A percentile compares a stretch with the other conserved stretches of the same genome.
Conservation (phyloP, 2,113 vertebrate genomes). For the Madoqua kirkii region DNA sequence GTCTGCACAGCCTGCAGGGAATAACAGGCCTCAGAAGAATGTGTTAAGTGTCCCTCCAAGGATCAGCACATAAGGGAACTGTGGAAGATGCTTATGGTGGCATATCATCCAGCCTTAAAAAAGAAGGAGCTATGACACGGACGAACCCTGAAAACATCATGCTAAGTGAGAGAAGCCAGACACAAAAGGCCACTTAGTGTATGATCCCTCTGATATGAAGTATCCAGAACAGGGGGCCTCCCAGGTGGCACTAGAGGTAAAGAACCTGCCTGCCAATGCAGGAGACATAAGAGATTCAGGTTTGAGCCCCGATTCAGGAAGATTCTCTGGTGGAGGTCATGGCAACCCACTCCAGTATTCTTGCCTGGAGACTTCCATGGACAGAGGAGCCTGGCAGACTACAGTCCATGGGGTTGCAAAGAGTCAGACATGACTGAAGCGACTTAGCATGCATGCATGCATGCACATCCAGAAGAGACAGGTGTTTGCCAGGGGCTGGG, state of each 20-base stretch:
- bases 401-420: background rate
- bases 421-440: background rate
- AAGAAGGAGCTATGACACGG: rapidly evolving
- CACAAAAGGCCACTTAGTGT: rapidly evolving
- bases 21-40: background rate
- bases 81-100: rapidly evolving
- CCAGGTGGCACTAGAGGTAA: background rate
- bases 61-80: background rate
- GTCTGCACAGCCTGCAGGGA: background rate
- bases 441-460: rapidly evolving
- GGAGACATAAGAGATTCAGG: background rate
- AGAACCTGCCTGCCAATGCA: background rate
- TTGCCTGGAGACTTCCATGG: background rate
- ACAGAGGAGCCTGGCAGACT: background rate
- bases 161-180: background rate
- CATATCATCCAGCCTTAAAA: background rate
- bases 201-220: too few relatives aligned
- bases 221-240: background rate
- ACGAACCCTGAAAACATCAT: background rate
- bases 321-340: background rate
- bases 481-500: background rate
- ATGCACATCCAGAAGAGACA: background rate
- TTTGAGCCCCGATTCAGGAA: background rate
- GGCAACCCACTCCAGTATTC: background rate
- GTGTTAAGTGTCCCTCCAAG: rapidly evolving